Evolutionary conservation across 2,797 vertebrate genomes (phyloP).

Genomic region (Phrynocephalus vlangalii): DNA sequence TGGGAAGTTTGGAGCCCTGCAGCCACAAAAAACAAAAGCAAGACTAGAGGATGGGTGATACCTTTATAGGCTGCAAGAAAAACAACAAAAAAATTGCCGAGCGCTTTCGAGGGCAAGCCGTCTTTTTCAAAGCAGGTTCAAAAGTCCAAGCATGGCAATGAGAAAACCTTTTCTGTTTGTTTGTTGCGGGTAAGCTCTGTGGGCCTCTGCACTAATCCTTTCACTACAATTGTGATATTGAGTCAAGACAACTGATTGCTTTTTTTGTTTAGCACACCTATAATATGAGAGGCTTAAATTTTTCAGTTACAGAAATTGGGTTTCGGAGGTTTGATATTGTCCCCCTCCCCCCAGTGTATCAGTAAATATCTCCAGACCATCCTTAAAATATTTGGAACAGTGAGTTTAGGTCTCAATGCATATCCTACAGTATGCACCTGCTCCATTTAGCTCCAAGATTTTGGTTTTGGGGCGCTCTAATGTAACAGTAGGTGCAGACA

Average conservation of each 20-base stretch:
- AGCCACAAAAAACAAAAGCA: too few species aligned
- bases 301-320: neutral
- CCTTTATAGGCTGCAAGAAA: too few species aligned
- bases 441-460: too few species aligned
- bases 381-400: conserved; percentile 47
- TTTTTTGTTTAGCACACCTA: conserved; percentile 51
- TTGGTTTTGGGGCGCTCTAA: too few species aligned
- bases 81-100: too few species aligned
- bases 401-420: conserved; percentile 61
- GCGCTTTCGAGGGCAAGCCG: too few species aligned
- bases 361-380: conserved; percentile 9
- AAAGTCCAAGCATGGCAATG: too few species aligned
- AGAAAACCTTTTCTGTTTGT: conserved; percentile 70
- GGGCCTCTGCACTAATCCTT: conserved; percentile 50
- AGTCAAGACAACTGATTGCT: conserved; percentile 34
- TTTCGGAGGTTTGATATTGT: conserved; percentile 33
- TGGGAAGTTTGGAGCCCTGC: neutral
- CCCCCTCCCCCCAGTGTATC: conserved; percentile 4
- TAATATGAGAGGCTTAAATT: conserved; percentile 41
- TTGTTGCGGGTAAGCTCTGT: conserved; percentile 66
- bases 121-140: too few species aligned
- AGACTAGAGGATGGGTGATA: too few species aligned
- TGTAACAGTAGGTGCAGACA: too few species aligned
- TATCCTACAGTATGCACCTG: neutral
- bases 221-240: conserved; percentile 38